A percentile compares a stretch with the other conserved stretches of the same genome.
phyloP scores from a whole-genome alignment of 2,797 vertebrate genomes.

The Etheostoma perlongum region DNA sequence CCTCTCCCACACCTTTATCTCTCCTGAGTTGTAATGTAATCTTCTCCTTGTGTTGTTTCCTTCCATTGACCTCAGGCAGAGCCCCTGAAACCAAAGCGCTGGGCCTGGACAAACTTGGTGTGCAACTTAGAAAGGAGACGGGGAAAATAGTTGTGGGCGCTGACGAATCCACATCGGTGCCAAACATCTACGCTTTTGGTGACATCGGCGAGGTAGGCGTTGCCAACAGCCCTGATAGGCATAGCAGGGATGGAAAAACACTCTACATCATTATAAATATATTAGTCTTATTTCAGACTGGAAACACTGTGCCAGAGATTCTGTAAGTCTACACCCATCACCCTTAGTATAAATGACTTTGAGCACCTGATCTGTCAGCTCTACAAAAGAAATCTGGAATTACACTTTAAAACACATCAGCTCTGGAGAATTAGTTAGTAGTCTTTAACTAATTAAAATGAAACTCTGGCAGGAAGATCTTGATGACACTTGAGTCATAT shows the following conservation, averaged over 20 bases:
- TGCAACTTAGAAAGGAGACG: slow-evolving; percentile 84
- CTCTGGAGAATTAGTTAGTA: background rate
- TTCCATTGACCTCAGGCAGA: slow-evolving; percentile 85
- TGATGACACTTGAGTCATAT: background rate
- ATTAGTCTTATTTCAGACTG: slow-evolving; percentile 7
- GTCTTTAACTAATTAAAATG: background rate
- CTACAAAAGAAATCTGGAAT: background rate
- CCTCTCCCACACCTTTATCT: slow-evolving; percentile 1
- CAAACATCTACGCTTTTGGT: slow-evolving; percentile 93
- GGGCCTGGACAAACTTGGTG: slow-evolving; percentile 87
- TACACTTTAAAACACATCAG: background rate
- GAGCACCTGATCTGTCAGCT: background rate
- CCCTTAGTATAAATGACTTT: slow-evolving; percentile 29
- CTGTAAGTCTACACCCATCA: slow-evolving; percentile 23
- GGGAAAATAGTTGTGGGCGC: slow-evolving; percentile 91
- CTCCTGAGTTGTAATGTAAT: slow-evolving; percentile 32
- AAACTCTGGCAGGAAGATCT: background rate
- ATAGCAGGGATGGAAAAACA: no score
- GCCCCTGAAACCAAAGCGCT: slow-evolving; percentile 87
- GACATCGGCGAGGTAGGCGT: slow-evolving; percentile 91
- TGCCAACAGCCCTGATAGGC: background rate
- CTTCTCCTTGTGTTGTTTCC: slow-evolving; percentile 39
- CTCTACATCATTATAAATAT: no score
- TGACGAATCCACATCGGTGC: slow-evolving; percentile 89
- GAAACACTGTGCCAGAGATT: background rate